These are phyloP conservation scores for Emys orbicularis DNA, from an alignment of 2,797 vertebrate genomes.

Conservation along the genomic window DNA sequence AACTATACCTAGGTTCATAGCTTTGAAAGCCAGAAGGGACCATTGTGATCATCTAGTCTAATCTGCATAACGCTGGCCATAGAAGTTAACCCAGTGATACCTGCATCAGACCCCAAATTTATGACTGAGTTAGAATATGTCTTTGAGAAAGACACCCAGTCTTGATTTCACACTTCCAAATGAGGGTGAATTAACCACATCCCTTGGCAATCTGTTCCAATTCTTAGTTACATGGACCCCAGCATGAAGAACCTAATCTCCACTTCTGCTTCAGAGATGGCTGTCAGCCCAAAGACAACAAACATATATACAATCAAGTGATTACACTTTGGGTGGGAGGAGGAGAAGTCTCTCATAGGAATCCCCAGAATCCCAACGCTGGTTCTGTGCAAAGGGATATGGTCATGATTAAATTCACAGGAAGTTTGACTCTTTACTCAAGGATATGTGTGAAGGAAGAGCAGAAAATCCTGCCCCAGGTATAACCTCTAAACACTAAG, in stretches of 20 bases:
- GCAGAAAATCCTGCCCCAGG: conserved; percentile 4
- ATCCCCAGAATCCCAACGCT: accelerated
- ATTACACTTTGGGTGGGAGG: neutral
- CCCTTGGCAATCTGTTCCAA: neutral
- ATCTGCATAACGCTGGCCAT: neutral
- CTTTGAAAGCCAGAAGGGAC: neutral
- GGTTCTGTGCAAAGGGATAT: accelerated
- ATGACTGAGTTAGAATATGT: neutral
- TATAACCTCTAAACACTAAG: neutral
- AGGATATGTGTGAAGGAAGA: neutral
- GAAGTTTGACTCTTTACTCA: neutral
- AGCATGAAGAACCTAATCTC: neutral
- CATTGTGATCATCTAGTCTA: neutral
- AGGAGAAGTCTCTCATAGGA: neutral
- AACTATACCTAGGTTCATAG: conserved; percentile 16
- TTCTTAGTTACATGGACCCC: accelerated
- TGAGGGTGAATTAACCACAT: neutral
- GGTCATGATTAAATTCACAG: neutral
- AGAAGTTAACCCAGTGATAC: neutral
- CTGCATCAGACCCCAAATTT: accelerated
- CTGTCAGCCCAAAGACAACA: neutral
- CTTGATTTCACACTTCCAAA: neutral
- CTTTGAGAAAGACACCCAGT: neutral
- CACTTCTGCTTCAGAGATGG: accelerated
- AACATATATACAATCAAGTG: neutral